Conservation (phyloP, 2,113 vertebrate genomes). For the Alosa alosa region DNA sequence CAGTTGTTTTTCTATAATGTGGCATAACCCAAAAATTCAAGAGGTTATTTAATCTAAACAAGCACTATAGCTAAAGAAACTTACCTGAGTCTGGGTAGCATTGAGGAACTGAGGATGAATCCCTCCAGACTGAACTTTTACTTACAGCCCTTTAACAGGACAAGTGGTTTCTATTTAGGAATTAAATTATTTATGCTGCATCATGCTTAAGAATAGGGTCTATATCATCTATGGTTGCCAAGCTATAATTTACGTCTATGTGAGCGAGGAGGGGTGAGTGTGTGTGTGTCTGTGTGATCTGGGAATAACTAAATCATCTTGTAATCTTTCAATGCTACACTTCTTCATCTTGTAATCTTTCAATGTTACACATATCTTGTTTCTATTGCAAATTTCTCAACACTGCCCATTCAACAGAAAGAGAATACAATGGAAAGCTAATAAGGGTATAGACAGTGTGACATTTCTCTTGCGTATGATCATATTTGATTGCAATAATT, state of each 20-base stretch:
- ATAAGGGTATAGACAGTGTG: neutral
- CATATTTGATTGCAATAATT: neutral
- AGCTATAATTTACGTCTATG: conserved; percentile 3
- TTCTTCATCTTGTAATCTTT: no score
- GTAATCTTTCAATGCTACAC: neutral
- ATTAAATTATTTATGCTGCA: conserved; percentile 71
- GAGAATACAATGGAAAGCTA: neutral
- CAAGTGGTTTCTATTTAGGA: conserved; percentile 65
- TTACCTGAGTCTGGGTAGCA: no score
- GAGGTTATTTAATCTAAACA: no score
- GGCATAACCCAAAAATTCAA: neutral
- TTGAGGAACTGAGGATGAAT: conserved; percentile 24
- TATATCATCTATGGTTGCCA: conserved; percentile 61
- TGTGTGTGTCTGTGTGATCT: neutral
- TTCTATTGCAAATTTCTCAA: neutral
- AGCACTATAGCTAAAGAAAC: no score
- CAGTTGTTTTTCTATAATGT: no score
- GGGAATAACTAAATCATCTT: no score
- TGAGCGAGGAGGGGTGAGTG: neutral
- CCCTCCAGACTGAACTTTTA: conserved; percentile 33
- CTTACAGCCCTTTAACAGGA: conserved; percentile 58
- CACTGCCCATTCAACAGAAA: neutral
- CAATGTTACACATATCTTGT: neutral
- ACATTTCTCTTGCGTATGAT: no score
- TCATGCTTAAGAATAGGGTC: conserved; percentile 48